These are phyloP conservation scores for Syritta pipiens DNA, from an alignment of 2,888 invertebrate genomes.

Conservation along the genomic window DNA sequence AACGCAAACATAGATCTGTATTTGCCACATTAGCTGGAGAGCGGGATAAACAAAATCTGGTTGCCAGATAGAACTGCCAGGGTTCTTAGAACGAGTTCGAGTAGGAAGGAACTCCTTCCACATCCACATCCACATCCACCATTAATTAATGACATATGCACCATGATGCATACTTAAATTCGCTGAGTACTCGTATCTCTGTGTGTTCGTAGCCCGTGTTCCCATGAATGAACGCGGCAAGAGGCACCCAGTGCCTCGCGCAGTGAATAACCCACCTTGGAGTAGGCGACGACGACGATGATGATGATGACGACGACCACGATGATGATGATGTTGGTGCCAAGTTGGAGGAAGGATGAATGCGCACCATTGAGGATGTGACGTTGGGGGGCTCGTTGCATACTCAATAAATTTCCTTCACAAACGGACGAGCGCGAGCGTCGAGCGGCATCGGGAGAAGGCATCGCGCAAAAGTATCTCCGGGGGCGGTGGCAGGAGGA, in stretches of 20 bases:
- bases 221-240: slow-evolving; percentile 59
- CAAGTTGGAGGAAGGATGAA: slow-evolving; percentile 52
- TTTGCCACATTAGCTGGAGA: slow-evolving; percentile 16
- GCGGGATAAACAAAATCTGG: slow-evolving; percentile 45
- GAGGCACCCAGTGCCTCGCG: not conserved
- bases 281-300: slow-evolving; percentile 20
- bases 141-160: slow-evolving; percentile 68
- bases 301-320: slow-evolving; percentile 9
- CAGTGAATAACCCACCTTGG: slow-evolving; percentile 46
- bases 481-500: slow-evolving; percentile 1
- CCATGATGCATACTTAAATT: slow-evolving; percentile 62
- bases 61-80: slow-evolving; percentile 46
- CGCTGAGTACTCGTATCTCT: slow-evolving; percentile 24
- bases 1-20: slow-evolving; percentile 8
- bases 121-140: slow-evolving; percentile 31
- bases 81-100: slow-evolving; percentile 11
- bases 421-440: slow-evolving; percentile 35
- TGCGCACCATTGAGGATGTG: slow-evolving; percentile 44
- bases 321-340: slow-evolving; percentile 29
- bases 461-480: slow-evolving; percentile 1
- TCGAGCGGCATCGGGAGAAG: slow-evolving; percentile 23
- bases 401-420: slow-evolving; percentile 62
- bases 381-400: slow-evolving; percentile 55
- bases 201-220: slow-evolving; percentile 17
- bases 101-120: slow-evolving; percentile 46